Evolutionary conservation across 2,888 invertebrate genomes (phyloP), one percentile per base, ranked within the genome.

Genomic region (Charanyca ferruginea): DNA sequence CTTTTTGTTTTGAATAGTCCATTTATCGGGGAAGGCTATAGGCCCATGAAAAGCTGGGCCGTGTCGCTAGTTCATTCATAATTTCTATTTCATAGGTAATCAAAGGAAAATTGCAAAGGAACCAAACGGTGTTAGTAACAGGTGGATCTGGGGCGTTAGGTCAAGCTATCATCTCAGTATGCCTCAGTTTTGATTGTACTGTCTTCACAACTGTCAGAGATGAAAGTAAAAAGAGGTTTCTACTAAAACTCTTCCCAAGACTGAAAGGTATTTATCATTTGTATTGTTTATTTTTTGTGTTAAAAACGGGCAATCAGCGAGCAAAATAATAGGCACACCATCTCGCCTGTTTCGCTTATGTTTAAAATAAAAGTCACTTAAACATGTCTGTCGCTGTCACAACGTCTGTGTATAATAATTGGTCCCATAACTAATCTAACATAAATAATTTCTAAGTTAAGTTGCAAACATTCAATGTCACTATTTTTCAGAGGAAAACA

Each of bases 141-240:
- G 54, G 54, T 38, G 62, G 54, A 62, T 54, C 62, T n/a, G 62
- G 62, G 16, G 62, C 62, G 7, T 38, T 62, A 41, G 62, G 62
- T 20, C 62, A 62, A 62, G 62, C 62, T 25, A 38, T 54, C 0
- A 62, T 62, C 11, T 62, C 62, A n/a, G 28, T 62, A 7, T 48
- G 62, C 23, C 47, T 28, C 20, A 41, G 38, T 25, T 48, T 44
- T 23, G 47, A 54, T 32, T 62, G 62, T 13, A 62, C 62, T n/a
- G 54, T 62, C 1, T 62, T 62, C 20, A 48, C 62, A 16, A 54
- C 54, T 8, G 62, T 62, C 20, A 48, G 54, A 28, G 28, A 54
- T 11, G 8, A 41, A 13, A 16, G 22, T 6, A 57, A 57, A 13
- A 57, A 32, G 45, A 57, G 22, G n/a, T 45, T 57, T 32, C 28